Evolutionary conservation across 35 echinoderm and acorn worm genomes (phyloP).

Genomic region (Chiridota heheva): DNA sequence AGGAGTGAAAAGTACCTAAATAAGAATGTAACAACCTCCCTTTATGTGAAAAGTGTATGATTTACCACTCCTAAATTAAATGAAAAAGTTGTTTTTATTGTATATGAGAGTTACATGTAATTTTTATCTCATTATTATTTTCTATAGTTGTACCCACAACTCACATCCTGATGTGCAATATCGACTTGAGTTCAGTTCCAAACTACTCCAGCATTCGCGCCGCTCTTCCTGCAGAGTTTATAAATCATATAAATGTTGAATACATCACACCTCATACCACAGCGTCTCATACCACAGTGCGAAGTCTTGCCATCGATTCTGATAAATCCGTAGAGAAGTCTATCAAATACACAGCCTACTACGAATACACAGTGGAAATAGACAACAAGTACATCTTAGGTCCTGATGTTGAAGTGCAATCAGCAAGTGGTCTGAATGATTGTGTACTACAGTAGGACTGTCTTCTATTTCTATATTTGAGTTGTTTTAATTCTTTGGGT

Average conservation of each 20-base stretch:
- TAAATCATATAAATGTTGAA: conserved; percentile 57
- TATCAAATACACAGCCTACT: conserved; percentile 69
- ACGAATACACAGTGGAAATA: conserved; percentile 85
- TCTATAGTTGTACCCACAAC: conserved; percentile 60
- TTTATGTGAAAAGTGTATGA: too few relatives aligned
- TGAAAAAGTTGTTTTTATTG: too few relatives aligned
- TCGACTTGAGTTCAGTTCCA: conserved; percentile 48
- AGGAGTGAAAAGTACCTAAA: too few relatives aligned
- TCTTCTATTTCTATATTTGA: too few relatives aligned
- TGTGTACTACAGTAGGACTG: too few relatives aligned
- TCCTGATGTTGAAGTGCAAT: background rate
- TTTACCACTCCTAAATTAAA: too few relatives aligned
- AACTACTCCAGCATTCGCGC: conserved; percentile 37
- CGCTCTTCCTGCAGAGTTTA: conserved; percentile 33
- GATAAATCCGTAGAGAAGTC: conserved; percentile 74
- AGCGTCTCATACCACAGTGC: conserved; percentile 77
- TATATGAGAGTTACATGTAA: too few relatives aligned
- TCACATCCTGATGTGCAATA: conserved; percentile 77
- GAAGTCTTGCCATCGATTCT: conserved; percentile 75
- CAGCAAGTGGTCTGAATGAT: background rate
- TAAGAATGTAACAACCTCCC: too few relatives aligned
- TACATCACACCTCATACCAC: conserved; percentile 87
- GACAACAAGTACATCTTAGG: conserved; percentile 61
- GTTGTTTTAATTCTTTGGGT: too few relatives aligned
- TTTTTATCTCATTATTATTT: background rate